A percentile compares a stretch with the other conserved stretches of the same genome.
phyloP scores from a whole-genome alignment of 2,888 invertebrate species.

The Eupsilia transversa region DNA sequence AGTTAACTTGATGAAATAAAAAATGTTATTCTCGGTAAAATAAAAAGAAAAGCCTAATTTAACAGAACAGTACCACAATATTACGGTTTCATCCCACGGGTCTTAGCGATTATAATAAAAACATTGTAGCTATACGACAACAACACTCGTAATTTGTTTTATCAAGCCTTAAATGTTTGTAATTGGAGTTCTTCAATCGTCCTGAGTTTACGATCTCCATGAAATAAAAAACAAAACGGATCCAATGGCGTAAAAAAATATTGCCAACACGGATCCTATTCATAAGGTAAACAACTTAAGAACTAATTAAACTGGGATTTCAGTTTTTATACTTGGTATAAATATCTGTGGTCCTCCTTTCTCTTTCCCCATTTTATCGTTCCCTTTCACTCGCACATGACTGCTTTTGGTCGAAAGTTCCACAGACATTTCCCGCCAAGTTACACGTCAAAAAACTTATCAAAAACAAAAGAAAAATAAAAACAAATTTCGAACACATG shows the following conservation, averaged over 20 bases:
- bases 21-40: constrained; percentile 59
- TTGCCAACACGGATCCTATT: constrained; percentile 60
- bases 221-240: constrained; percentile 55
- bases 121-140: constrained; percentile 74
- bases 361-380: constrained; percentile 5
- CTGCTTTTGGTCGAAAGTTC: not conserved
- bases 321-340: constrained; percentile 29
- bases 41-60: constrained; percentile 58
- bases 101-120: constrained; percentile 77
- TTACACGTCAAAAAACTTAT: constrained; percentile 22
- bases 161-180: constrained; percentile 76
- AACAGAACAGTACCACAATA: constrained; percentile 83
- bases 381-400: constrained; percentile 3
- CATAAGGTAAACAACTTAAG: constrained; percentile 57
- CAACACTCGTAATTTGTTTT: constrained; percentile 77
- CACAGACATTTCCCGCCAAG: constrained; percentile 24
- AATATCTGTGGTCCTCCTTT: constrained; percentile 28
- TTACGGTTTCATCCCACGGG: constrained; percentile 68
- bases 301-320: constrained; percentile 63
- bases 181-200: constrained; percentile 65
- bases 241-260: constrained; percentile 65
- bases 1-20: constrained; percentile 62
- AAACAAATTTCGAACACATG: constrained; percentile 48
- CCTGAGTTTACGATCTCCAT: constrained; percentile 82
- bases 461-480: constrained; percentile 47